Percentiles rank a stretch among this genome's conserved stretches.
phyloP scores from a whole-genome alignment of 2,888 invertebrate species.

The Dynastes tityus region DNA sequence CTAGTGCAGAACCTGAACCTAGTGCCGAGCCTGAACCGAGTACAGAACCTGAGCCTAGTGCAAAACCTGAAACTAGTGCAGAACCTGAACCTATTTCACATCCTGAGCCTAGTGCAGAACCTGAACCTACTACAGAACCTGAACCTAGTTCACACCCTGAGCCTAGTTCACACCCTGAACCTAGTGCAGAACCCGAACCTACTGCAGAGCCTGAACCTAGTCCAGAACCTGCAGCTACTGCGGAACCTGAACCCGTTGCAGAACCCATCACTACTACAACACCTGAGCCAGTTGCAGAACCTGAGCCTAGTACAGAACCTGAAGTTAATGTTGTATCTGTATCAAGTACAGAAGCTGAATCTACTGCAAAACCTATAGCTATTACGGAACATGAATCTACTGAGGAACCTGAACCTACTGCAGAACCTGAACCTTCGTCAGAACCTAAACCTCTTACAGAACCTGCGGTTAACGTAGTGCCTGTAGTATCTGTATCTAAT shows the following conservation, averaged over 20 bases:
- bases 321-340: constrained; percentile 55
- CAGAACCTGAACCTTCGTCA: constrained; percentile 55
- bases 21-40: constrained; percentile 60
- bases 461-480: constrained; percentile 59
- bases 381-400: constrained; percentile 53
- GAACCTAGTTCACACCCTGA: constrained; percentile 58
- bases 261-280: constrained; percentile 60
- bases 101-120: constrained; percentile 60
- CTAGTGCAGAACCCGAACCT: constrained; percentile 53
- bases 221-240: constrained; percentile 58
- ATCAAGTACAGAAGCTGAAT: constrained; percentile 56
- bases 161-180: constrained; percentile 56
- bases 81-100: constrained; percentile 59
- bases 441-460: constrained; percentile 55
- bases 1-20: constrained; percentile 57
- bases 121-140: constrained; percentile 64
- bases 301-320: constrained; percentile 55
- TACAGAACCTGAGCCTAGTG: constrained; percentile 62
- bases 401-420: constrained; percentile 60
- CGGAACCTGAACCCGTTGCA: constrained; percentile 57
- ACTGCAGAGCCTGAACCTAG: constrained; percentile 50
- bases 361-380: constrained; percentile 59
- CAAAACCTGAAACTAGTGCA: constrained; percentile 59
- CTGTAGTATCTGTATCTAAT: constrained; percentile 53
- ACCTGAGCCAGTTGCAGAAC: constrained; percentile 56